phyloP scores from a whole-genome alignment of 1,140 invertebrate genomes.

The Drosophila kepulauana region DNA sequence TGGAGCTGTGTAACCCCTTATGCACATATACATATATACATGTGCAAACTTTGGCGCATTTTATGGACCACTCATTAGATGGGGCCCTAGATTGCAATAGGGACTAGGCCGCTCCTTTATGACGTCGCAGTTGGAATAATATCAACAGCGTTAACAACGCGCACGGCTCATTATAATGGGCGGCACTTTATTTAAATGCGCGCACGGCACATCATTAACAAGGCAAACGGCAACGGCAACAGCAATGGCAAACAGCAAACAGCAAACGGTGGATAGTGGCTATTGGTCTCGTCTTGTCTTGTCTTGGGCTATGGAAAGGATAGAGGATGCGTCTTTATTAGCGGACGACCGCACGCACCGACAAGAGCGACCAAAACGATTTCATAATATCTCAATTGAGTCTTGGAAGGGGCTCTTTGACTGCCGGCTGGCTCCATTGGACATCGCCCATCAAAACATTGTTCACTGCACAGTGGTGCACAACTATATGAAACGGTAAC shows the following conservation, averaged over 20 bases:
- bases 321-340: constrained; percentile 72
- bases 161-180: constrained; percentile 76
- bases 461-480: constrained; percentile 29
- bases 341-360: constrained; percentile 71
- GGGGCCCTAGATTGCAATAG: constrained; percentile 44
- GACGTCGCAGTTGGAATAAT: constrained; percentile 56
- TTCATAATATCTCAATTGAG: constrained; percentile 81
- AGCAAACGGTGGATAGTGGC: neutral
- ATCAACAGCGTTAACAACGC: constrained; percentile 58
- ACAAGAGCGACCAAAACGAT: constrained; percentile 55
- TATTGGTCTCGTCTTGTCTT: neutral
- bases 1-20: constrained; percentile 27
- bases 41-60: constrained; percentile 76
- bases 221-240: constrained; percentile 62
- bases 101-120: constrained; percentile 66
- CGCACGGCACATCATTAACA: constrained; percentile 81
- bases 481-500: neutral
- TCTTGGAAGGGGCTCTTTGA: constrained; percentile 34
- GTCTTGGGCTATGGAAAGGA: constrained; percentile 31
- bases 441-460: constrained; percentile 38
- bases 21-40: constrained; percentile 9
- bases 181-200: constrained; percentile 81
- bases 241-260: neutral
- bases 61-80: constrained; percentile 76
- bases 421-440: constrained; percentile 47